These are phyloP conservation scores for Alethe castanea DNA, from an alignment of 2,113 vertebrate genomes.

Conservation along the genomic window DNA sequence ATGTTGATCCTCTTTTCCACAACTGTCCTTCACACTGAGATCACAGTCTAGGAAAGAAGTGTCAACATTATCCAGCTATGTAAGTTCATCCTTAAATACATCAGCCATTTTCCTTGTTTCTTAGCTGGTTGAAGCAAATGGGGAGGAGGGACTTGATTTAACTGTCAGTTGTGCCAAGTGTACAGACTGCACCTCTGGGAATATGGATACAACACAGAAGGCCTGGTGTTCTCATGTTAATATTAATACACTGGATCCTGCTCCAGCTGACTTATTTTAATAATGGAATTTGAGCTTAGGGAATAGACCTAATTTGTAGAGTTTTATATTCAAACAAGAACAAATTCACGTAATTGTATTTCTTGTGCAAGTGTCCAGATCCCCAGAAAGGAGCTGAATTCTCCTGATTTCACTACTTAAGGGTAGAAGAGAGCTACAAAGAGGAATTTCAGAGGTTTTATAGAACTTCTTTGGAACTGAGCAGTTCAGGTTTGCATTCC, in stretches of 20 bases:
- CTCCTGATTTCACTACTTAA: background rate
- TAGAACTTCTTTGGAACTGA: background rate
- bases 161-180: background rate
- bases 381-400: background rate
- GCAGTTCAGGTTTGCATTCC: background rate
- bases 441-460: background rate
- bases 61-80: background rate
- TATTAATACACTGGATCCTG: slow-evolving; percentile 16
- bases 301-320: background rate
- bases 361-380: background rate
- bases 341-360: background rate
- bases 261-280: slow-evolving; percentile 35
- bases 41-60: background rate
- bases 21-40: background rate
- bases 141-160: background rate
- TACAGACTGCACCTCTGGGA: background rate
- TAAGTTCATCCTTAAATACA: background rate
- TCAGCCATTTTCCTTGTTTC: background rate
- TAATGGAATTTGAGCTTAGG: slow-evolving; percentile 30
- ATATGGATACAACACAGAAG: background rate
- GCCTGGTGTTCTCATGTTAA: slow-evolving; percentile 29
- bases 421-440: background rate
- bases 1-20: background rate
- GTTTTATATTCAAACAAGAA: background rate
- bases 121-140: background rate